Base-by-base conservation (phyloP, 2,888 invertebrate species). In the Allolobophora icterica region DNA sequence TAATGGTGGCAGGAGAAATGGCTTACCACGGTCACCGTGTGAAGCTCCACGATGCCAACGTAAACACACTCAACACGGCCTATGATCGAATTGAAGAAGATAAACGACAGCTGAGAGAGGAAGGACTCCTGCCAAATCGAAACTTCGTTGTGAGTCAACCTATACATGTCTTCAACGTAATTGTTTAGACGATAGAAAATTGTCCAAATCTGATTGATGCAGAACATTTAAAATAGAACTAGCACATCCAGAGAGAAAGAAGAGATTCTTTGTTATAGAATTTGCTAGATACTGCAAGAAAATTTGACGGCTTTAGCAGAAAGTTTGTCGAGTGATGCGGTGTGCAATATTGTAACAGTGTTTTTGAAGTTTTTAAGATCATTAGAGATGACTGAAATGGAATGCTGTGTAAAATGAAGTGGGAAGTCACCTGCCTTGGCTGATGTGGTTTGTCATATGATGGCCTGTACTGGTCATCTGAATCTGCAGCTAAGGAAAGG, bases 1-100 rank as follows among this genome's bases (percentile, higher is more conserved):
- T 13, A n/a, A 30, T 71, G 71, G 71, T 71, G 33, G n/a, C 33
- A 95, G 96, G 96, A 42, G 95, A 95, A 91, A 93, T 96, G 92
- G 95, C 96, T 13, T 95, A 95, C 92, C 95, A 95, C 94, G 96
- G 96, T 17, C 95, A 96, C 93, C 93, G 95, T 92, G 95, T 96
- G 40, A 95, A 95, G 92, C 93, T 96, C 11, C 95, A 94, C 93
- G 96, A 96, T 92, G 94, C 92, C 84, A 94, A 94, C 91, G 89
- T 94, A 5, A 40, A 92, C 52, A 93, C 94, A 0, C 92, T 96
- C 89, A 94, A 96, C 92, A 94, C 93, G 89, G 95, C 95, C 8
- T 94, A 94, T 92, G 92, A 94, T 83, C 93, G 95, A 52, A 94
- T 96, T 71, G 94, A 95, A 91, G 95, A 95, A 91, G 96, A 96